Conservation (phyloP, 2,113 vertebrate genomes). For the Hylia prasina region DNA sequence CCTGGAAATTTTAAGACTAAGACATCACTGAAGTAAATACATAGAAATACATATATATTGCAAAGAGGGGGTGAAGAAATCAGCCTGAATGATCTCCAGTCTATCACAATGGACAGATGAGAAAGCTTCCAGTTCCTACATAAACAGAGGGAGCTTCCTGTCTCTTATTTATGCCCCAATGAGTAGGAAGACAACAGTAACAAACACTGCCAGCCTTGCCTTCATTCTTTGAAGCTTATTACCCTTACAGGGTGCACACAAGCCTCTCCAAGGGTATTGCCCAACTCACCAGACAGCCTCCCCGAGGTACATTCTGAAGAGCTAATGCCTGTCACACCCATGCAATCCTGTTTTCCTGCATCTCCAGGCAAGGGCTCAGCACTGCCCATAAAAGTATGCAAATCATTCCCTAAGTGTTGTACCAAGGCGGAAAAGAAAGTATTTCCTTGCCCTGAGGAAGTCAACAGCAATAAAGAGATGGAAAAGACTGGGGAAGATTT, state of each 20-base stretch:
- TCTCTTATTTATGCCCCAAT: neutral
- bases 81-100: neutral
- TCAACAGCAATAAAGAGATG: neutral
- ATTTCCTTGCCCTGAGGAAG: constrained; percentile 49
- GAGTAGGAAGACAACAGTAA: neutral
- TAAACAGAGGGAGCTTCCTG: neutral
- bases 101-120: neutral
- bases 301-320: neutral
- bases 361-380: constrained; percentile 38
- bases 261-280: neutral
- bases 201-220: neutral
- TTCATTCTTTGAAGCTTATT: neutral
- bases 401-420: neutral
- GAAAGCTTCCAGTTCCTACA: neutral
- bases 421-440: neutral
- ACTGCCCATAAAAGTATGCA: neutral
- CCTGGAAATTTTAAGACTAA: neutral
- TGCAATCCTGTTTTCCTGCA: constrained; percentile 37
- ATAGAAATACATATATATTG: neutral
- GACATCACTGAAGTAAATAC: neutral
- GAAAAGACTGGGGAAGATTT: neutral
- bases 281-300: neutral
- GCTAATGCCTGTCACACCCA: neutral
- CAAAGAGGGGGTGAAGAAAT: neutral
- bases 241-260: neutral